A percentile compares a stretch with the other conserved stretches of the same genome.
phyloP scores from a whole-genome alignment of 2,113 vertebrate species.

The Sphyrna mokarran region DNA sequence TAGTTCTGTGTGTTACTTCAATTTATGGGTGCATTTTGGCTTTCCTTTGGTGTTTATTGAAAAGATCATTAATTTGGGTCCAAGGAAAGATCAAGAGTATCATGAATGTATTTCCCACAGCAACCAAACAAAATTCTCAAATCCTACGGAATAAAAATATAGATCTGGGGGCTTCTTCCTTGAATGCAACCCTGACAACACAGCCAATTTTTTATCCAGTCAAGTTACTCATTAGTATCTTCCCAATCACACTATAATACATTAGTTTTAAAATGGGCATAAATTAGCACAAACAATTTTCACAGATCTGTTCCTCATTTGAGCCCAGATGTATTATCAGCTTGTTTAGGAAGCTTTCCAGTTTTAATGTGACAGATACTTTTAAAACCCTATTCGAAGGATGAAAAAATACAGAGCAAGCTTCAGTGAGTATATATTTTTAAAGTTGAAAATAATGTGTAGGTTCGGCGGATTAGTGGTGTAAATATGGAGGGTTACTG shows the following conservation, averaged over 20 bases:
- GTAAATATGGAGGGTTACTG: too few relatives aligned
- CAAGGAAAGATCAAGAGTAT: neutral
- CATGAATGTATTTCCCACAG: neutral
- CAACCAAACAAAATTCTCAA: neutral
- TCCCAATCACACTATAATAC: neutral
- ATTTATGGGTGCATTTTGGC: neutral
- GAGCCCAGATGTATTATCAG: neutral
- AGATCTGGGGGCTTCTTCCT: neutral
- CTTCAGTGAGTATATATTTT: neutral
- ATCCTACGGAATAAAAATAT: neutral
- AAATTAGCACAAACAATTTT: neutral
- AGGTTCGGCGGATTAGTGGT: too few relatives aligned
- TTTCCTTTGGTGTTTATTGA: neutral
- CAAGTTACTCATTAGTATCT: neutral
- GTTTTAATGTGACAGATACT: neutral
- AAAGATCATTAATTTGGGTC: neutral
- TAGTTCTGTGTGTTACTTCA: neutral
- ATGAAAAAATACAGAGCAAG: neutral
- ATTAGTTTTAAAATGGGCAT: neutral
- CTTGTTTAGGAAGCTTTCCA: neutral
- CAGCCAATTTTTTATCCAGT: neutral
- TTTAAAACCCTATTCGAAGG: neutral
- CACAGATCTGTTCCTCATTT: neutral
- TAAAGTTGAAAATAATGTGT: neutral
- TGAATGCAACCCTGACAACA: neutral